phyloP scores from a whole-genome alignment of 2,113 vertebrate species.

The Coturnix japonica region DNA sequence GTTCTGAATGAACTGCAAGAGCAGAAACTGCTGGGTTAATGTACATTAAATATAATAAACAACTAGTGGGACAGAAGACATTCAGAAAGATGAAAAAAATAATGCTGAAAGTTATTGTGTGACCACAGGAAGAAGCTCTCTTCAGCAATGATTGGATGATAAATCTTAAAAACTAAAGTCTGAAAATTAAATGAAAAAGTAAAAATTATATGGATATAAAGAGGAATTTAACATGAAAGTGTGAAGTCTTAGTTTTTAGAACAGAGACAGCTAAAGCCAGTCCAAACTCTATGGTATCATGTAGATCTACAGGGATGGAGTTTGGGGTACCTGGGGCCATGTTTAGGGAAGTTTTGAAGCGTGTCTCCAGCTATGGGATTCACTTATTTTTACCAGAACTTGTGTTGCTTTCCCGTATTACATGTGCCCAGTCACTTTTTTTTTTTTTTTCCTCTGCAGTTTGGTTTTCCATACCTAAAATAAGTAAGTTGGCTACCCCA shows the following conservation, averaged over 20 bases:
- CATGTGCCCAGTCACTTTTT: not conserved
- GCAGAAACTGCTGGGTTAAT: constrained; percentile 27
- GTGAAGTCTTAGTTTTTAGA: not conserved
- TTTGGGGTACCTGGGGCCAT: accelerated
- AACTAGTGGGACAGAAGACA: not conserved
- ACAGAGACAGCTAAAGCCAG: not conserved
- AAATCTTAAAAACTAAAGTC: not conserved
- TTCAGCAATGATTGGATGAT: not conserved
- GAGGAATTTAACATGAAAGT: not conserved
- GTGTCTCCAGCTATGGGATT: not conserved
- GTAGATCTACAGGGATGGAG: not conserved
- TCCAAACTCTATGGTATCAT: not conserved
- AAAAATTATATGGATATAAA: not conserved
- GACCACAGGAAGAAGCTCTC: not conserved
- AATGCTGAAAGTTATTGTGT: not conserved
- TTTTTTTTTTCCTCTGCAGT: not conserved
- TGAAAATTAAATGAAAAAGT: not conserved
- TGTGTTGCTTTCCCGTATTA: not conserved
- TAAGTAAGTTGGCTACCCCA: not conserved
- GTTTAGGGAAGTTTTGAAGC: not conserved
- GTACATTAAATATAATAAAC: constrained; percentile 1
- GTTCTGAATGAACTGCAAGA: not conserved
- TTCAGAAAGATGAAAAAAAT: not conserved
- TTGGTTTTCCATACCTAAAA: not conserved
- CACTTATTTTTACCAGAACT: not conserved